A percentile compares a stretch with the other conserved stretches of the same genome.
Conservation (phyloP, 2,888 invertebrate genomes). For the Cephus nigrinus region DNA sequence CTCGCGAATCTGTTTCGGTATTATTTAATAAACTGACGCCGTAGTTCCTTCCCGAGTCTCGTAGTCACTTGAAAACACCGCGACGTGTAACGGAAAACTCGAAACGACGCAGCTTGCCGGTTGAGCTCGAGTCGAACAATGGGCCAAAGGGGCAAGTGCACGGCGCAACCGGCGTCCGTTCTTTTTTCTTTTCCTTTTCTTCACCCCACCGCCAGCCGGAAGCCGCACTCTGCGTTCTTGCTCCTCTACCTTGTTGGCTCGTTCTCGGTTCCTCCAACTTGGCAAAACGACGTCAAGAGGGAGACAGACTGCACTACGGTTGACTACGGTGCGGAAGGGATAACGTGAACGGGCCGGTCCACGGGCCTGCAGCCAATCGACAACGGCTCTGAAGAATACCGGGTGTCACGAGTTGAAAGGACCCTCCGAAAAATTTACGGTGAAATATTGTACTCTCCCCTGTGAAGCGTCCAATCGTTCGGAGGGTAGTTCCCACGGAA, state of each 20-base stretch:
- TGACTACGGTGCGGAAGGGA: constrained; percentile 22
- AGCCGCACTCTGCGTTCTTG: neutral
- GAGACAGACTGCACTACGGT: neutral
- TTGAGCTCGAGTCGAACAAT: constrained; percentile 47
- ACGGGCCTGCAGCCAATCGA: constrained; percentile 41
- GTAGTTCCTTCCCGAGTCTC: neutral
- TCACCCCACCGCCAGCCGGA: constrained; percentile 4
- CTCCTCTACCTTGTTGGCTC: neutral
- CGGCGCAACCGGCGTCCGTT: constrained; percentile 42
- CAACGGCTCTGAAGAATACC: constrained; percentile 32
- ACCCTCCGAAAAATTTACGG: constrained; percentile 3
- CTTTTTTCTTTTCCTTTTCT: constrained; percentile 12
- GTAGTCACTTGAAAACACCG: constrained; percentile 1
- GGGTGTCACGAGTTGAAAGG: constrained; percentile 39
- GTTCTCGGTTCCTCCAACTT: neutral
- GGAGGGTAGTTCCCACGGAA: neutral
- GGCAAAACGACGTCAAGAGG: neutral
- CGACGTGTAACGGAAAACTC: neutral
- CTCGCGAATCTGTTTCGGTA: neutral
- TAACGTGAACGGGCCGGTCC: constrained; percentile 53
- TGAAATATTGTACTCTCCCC: neutral
- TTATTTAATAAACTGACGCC: neutral
- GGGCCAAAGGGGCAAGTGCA: constrained; percentile 53
- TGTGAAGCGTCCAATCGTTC: neutral
- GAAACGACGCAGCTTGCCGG: constrained; percentile 2